Base-by-base conservation (phyloP, 2,888 invertebrate species). In the Troides aeacus region DNA sequence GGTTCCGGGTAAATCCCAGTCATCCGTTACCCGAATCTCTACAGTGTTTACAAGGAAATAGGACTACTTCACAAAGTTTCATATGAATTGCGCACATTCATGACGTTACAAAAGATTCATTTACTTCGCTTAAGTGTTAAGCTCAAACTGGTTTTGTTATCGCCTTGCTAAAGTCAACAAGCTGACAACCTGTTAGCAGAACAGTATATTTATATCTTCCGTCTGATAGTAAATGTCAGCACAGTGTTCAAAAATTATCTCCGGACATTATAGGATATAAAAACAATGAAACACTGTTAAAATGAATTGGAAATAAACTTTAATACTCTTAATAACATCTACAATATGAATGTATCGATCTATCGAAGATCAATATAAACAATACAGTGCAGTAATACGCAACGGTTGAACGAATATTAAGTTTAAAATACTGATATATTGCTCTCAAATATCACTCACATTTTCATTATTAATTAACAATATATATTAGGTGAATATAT, bases 301-400 rank as follows among this genome's bases (percentile, higher is more conserved):
- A 36, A 67, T 83, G 83, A 87, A 84, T 89, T 87, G 79, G 57
- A 90, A 92, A 91, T 87, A 87, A 91, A 88, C 85, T 91, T 90
- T 92, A 91, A 88, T 92, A 86, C 77, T 84, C 79, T 85, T 80
- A 80, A 87, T 83, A 89, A 90, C 87, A 76, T 82, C 86, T 90
- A 91, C 87, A 84, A 77, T 83, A 86, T 80, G 79, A 82, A 80
- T 83, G 79, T 79, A 78, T 81, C 78, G 77, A 81, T 80, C 74
- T 58, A 76, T 80, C 76, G 72, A 79, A 74, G 73, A 74, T 78
- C 62, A 69, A 68, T 77, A 79, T 80, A 77, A 76, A 74, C 78
- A 79, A 81, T 82, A 84, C 82, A 81, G 72, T 73, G 73, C 73
- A 73, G 70, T 66, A 72, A 64, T 61, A 24, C 68, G 30, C 62